Evolutionary conservation across 1,140 invertebrate species (phyloP).

Genomic region (Bombus picipes): DNA sequence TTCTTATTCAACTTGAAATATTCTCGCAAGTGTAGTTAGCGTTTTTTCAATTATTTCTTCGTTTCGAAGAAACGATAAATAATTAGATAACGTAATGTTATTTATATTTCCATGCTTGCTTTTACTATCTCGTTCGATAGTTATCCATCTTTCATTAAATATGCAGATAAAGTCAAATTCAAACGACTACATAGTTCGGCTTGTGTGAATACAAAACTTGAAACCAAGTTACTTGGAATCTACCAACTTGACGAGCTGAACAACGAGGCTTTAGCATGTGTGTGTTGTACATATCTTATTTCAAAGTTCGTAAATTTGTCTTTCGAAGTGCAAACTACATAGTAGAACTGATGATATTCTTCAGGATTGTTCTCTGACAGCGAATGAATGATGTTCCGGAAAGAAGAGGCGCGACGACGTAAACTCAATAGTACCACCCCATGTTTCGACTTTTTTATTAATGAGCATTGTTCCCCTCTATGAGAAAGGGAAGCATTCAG

Average conservation of each 20-base stretch:
- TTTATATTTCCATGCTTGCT: no score
- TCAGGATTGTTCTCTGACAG: not conserved
- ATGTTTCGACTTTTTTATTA: constrained; percentile 19
- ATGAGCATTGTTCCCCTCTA: constrained; percentile 12
- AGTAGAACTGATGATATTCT: not conserved
- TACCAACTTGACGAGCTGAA: no score
- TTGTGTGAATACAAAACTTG: no score
- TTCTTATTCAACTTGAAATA: not conserved
- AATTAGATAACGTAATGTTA: no score
- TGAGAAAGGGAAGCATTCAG: constrained; percentile 15
- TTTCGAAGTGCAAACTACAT: not conserved
- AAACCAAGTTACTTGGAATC: no score
- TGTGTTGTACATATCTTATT: not conserved
- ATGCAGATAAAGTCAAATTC: no score
- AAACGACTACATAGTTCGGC: no score
- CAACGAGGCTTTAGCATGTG: no score
- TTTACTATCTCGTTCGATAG: no score
- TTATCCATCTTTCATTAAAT: no score
- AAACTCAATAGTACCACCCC: not conserved
- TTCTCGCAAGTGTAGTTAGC: not conserved
- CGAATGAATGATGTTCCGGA: not conserved
- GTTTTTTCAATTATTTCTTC: not conserved
- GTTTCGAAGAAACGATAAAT: not conserved
- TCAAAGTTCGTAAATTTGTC: not conserved
- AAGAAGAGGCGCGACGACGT: not conserved